Evolutionary conservation across 2,888 invertebrate genomes (phyloP), one percentile per base, ranked within the genome.

Genomic region (Drosophila borealis): DNA sequence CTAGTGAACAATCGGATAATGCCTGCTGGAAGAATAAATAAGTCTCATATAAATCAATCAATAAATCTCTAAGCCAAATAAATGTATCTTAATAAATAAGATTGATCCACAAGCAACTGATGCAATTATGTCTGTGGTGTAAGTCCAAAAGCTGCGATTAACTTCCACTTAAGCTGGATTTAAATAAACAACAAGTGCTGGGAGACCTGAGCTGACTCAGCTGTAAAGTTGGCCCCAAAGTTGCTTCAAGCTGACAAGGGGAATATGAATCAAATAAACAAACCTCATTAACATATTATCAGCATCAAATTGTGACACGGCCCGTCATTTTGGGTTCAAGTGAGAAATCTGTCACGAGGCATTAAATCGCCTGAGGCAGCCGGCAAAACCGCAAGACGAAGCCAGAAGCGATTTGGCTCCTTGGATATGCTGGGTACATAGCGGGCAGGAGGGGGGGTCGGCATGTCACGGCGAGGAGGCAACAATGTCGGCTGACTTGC

Each of bases 241-340:
- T 45, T 33, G n/a, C 46, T 46, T 19, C 21, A 34, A 37, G 50
- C 63, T 56, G 68, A 67, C 68, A 48, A 55, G 79, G 74, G 60
- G 46, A 59, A 74, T 65, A 69, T 83, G 89, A 86, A 87, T 86
- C 86, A 86, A 89, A 81, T 87, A 74, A 90, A 74, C 81, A 80
- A 89, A 90, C 76, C 79, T 90, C 89, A 87, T 87, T 87, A 89
- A 74, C 90, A 87, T 87, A 89, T 89, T 89, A 89, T 90, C 81
- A 76, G 72, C 87, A 53, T 77, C 79, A 87, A 88, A 78, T 75
- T 80, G 68, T 87, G 90, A 87, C 89, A 75, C 61, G 46, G 60
- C 60, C 66, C 80, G 88, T 87, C 86, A 89, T 70, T 74, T 77
- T 66, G 70, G 66, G 70, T 87, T 73, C 75, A 73, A 78, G 85